Base-by-base conservation (phyloP, 2,888 invertebrate genomes). In the Hyalella azteca region DNA sequence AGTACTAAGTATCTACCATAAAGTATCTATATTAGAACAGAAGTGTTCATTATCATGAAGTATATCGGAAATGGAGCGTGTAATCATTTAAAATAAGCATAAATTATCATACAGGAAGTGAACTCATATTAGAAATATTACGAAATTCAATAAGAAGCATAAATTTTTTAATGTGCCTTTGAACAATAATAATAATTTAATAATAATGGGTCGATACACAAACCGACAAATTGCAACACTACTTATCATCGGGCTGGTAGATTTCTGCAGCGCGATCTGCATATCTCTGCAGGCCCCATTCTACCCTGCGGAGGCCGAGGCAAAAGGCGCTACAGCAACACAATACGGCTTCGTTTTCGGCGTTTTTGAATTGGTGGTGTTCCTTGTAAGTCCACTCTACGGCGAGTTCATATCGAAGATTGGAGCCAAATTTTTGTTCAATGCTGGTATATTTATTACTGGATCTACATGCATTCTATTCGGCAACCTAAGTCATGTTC, bases 301-400 rank as follows among this genome's bases (percentile, higher is more conserved):
- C 88, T 95, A 94, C 87, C 95, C 95, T 0, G 90, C 91, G 86
- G 94, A 94, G 91, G 95, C 95, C 19, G 93, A 93, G 86, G 90
- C 90, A 81, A 95, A 95, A 89, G 93, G 93, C 11, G 94, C 94
- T n/a, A 90, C 93, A 22, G 92, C 94, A 0, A 92, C 94, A 11
- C 93, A 95, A 86, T 95, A 94, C 87, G 95, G 95, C 0, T 90
- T 95, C 85, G 95, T 96, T 0, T 95, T 96, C 87, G 95, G 95
- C 0, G 90, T 94, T 59, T 95, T 95, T 88, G 94, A 95, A 87
- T 89, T 95, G 79, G 92, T 93, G 36, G 94, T 95, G 77, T 94
- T 85, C 73, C 75, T 85, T n/a, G 81, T 82, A 19, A 79, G 84
- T 13, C 85, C 85, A 26, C 75, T 85, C 73, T 85, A 85, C 77